Conservation (phyloP, 2,113 vertebrate species). For the Bos taurus region ARS-UCD2.0 NC_037342.1:40565501-40566000, state of each 20-base stretch:
- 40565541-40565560: background rate
- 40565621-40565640: background rate
- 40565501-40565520: background rate
- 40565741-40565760: background rate
- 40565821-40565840: background rate
- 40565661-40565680: fast-evolving
- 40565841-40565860: background rate
- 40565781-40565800: background rate
- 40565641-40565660: background rate
- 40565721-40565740: background rate
- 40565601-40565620: too few relatives aligned
- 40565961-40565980: background rate
- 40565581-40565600: background rate
- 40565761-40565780: background rate
- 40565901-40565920: background rate
- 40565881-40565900: background rate
- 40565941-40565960: background rate
- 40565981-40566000: background rate
- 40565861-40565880: background rate
- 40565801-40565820: background rate
- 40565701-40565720: background rate
- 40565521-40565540: background rate
- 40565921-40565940: background rate
- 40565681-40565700: background rate
- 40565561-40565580: background rate